These are phyloP conservation scores for Rhodophaea formosa DNA, from an alignment of 2,888 invertebrate species.

Conservation along the genomic window DNA sequence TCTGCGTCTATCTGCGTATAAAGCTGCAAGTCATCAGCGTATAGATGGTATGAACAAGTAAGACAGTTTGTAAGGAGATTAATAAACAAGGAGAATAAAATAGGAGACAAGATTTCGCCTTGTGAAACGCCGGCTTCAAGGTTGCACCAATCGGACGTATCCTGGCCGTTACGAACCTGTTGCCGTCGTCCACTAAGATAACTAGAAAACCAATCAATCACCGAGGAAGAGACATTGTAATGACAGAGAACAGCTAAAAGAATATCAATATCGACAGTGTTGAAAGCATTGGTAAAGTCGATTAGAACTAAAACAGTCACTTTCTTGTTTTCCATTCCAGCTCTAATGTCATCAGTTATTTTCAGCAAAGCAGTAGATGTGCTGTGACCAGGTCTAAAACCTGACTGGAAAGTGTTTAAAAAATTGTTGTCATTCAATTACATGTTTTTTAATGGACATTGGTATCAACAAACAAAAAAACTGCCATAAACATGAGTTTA, in stretches of 20 bases:
- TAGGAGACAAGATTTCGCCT: neutral
- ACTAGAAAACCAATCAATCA: too few species aligned
- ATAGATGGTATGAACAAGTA: neutral
- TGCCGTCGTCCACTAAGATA: too few species aligned
- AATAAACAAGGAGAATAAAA: neutral
- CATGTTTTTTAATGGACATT: too few species aligned
- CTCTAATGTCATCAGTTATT: too few species aligned
- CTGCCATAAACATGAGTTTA: too few species aligned
- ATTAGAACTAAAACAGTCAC: constrained; percentile 14
- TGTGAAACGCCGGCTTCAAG: neutral
- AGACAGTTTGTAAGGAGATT: neutral
- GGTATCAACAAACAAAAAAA: too few species aligned
- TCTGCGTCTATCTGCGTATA: neutral
- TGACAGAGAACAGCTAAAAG: neutral
- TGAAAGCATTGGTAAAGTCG: constrained; percentile 21
- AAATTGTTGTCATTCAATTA: too few species aligned
- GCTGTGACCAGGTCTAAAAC: constrained; percentile 1
- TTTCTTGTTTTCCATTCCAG: constrained; percentile 6
- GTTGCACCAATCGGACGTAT: neutral
- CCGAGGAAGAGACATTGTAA: neutral
- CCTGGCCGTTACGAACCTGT: too few species aligned
- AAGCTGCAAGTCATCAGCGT: neutral
- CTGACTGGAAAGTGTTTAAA: too few species aligned
- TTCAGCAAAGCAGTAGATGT: constrained; percentile 24
- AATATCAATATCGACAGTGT: too few species aligned